phyloP scores from a whole-genome alignment of 2,888 invertebrate genomes.

The Lochmaea capreae region DNA sequence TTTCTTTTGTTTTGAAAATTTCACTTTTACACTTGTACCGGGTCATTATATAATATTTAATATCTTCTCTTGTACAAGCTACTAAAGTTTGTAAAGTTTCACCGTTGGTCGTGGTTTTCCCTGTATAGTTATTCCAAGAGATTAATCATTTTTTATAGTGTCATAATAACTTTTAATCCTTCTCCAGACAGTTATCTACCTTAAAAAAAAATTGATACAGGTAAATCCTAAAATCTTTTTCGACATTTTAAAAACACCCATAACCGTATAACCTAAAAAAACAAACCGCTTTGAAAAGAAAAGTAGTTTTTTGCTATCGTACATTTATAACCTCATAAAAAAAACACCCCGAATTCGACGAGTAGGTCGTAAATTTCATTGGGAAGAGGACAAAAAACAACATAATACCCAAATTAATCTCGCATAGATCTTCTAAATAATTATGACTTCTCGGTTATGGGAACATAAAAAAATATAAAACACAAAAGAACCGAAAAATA shows the following conservation, averaged over 20 bases:
- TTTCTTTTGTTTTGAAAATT: no score
- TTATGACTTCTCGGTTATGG: conserved; percentile 41
- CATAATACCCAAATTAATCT: conserved; percentile 44
- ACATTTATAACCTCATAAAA: conserved; percentile 25
- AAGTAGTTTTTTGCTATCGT: conserved; percentile 16
- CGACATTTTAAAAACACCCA: background rate
- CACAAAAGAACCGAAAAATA: conserved; percentile 36
- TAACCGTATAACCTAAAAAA: conserved; percentile 16
- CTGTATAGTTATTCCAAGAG: no score
- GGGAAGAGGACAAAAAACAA: conserved; percentile 33
- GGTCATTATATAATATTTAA: no score
- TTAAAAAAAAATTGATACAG: background rate
- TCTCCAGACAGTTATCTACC: background rate
- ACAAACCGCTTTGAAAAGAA: conserved; percentile 26
- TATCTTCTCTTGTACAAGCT: no score
- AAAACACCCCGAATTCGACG: conserved; percentile 29
- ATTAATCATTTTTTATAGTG: background rate
- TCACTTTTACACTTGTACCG: no score
- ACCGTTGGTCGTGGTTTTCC: no score
- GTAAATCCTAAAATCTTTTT: background rate
- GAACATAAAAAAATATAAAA: conserved; percentile 34
- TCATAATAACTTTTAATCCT: background rate
- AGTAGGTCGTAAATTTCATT: conserved; percentile 39
- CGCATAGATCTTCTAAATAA: conserved; percentile 43
- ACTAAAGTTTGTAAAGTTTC: no score